These are phyloP conservation scores for Cryptosula pallasiana DNA, from an alignment of 2,888 invertebrate genomes.

Conservation along the genomic window DNA sequence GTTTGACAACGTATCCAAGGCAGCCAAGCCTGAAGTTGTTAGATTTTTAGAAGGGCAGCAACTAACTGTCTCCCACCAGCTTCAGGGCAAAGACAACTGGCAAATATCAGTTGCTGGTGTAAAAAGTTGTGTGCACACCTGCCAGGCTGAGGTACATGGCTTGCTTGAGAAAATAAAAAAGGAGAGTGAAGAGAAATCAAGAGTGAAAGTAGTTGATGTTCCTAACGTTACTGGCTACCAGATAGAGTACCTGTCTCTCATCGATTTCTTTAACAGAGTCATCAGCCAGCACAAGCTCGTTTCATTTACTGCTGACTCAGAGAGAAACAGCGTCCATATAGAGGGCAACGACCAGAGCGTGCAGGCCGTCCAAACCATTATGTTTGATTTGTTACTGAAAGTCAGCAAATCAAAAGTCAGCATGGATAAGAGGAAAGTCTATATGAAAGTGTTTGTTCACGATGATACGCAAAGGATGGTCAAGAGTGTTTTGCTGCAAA, in stretches of 20 bases:
- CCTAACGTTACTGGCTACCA: constrained; percentile 8
- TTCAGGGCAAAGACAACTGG: background rate
- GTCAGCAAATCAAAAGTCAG: background rate
- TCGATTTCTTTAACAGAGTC: background rate
- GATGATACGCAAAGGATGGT: background rate
- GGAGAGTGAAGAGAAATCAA: background rate
- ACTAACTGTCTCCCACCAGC: background rate
- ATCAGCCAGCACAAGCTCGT: background rate
- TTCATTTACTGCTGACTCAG: background rate
- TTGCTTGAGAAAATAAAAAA: background rate
- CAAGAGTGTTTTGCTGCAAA: background rate
- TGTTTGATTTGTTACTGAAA: background rate
- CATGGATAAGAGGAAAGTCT: background rate
- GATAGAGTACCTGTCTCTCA: background rate
- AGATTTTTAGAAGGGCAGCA: background rate
- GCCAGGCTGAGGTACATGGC: background rate
- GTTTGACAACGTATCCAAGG: background rate
- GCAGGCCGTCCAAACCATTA: background rate
- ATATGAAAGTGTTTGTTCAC: background rate
- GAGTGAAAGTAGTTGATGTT: background rate
- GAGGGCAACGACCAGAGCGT: background rate
- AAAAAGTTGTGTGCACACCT: background rate
- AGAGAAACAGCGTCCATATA: background rate
- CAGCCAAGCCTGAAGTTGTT: background rate
- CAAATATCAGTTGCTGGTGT: background rate